Conservation (phyloP, 1,140 invertebrate genomes). For the Bombus picipes region DNA sequence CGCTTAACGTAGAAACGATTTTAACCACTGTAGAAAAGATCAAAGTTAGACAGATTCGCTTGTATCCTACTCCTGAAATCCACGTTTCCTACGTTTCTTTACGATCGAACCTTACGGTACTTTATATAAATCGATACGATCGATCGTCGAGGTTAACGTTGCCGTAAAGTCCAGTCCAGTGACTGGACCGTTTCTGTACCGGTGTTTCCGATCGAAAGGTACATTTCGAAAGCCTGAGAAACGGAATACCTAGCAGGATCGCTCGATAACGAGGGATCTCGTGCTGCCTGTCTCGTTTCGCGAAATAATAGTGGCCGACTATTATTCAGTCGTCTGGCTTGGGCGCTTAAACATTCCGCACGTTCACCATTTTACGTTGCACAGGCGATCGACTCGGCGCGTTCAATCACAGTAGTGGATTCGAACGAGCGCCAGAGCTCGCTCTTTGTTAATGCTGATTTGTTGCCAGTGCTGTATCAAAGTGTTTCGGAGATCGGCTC, state of each 20-base stretch:
- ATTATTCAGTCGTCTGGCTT: background rate
- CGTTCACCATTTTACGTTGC: constrained; percentile 21
- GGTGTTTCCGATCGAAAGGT: background rate
- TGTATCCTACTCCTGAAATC: background rate
- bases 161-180: background rate
- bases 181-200: background rate
- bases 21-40: background rate
- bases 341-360: constrained; percentile 6
- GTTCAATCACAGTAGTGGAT: background rate
- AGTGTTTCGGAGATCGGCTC: background rate
- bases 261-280: constrained; percentile 1
- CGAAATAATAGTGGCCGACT: background rate
- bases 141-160: constrained; percentile 6
- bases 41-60: too few species aligned
- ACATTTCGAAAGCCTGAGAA: background rate
- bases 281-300: constrained; percentile 1
- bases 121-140: background rate
- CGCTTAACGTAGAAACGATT: background rate
- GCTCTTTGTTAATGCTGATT: constrained; percentile 30
- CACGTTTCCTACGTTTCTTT: background rate
- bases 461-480: constrained; percentile 30
- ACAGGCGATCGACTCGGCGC: background rate
- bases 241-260: background rate
- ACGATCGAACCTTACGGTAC: background rate
- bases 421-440: background rate